Base-by-base conservation (phyloP, 2,888 invertebrate species). In the Cyrtodaria siliqua region DNA sequence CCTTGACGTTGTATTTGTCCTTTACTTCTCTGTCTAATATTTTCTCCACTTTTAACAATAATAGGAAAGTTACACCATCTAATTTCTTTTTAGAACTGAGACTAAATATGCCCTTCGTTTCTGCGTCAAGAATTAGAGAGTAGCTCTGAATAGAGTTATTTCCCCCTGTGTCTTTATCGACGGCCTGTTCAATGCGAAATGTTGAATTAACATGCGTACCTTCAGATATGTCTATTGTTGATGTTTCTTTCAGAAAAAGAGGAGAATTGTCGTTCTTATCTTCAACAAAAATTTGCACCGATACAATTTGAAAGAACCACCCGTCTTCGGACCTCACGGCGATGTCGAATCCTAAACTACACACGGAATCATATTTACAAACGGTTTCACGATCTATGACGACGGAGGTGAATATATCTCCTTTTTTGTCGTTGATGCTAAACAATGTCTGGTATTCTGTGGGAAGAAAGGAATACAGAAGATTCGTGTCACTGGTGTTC, bases 221-320 rank as follows among this genome's bases (percentile, higher is more conserved):
- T 66, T 89, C 89, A 4, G 87, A 80, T 8, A 88, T 84, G 52
- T 78, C 78, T 12, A 88, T 27, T 0, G 66, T 79, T 20, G 81
- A 73, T 20, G 53, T 59, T 0, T 77, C 66, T 6, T 71, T 50
- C 8, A 84, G 84, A 71, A 89, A 88, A 23, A 70, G 47, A 8
- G 89, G 89, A 2, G 86, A 74, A 64, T 89, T 87, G 61, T 90
- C 89, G 59, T 89, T 90, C 33, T 85, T 82, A 60, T 88, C 89
- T 9, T 75, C 64, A 8, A 87, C 76, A 40, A 67, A 55, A 16
- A 88, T 57, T 2, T 66, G 70, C 12, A 85, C 84, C 9, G 80
- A 69, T 12, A 87, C 69, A 9, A 86, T 55, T 18, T 79, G 62
- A 26, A 79, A 79, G 16, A 72, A 71, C 4, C 24, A 47, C 6